Evolutionary conservation across 2,888 invertebrate genomes (phyloP).

Genomic region (Timandra comae): DNA sequence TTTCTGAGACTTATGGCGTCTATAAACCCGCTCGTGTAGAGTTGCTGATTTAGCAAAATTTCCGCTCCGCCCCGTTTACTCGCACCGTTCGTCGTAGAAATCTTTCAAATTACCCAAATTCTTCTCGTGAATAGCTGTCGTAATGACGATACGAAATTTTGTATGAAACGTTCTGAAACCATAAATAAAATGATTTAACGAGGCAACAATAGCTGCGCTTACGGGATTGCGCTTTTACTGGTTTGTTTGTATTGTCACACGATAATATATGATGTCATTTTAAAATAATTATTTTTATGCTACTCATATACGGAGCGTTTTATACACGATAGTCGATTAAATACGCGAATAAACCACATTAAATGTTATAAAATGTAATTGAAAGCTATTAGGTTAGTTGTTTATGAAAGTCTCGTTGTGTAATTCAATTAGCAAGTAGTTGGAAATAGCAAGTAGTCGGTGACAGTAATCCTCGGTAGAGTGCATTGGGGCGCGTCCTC

Average conservation of each 20-base stretch:
- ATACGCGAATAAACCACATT: too few species aligned
- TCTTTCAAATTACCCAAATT: conserved; percentile 63
- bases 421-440: conserved; percentile 33
- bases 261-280: conserved; percentile 14
- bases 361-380: too few species aligned
- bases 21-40: conserved; percentile 61
- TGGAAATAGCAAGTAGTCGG: conserved; percentile 53
- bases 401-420: background rate
- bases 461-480: conserved; percentile 57
- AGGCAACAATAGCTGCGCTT: conserved; percentile 28
- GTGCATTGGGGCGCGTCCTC: conserved; percentile 60
- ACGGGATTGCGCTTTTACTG: conserved; percentile 16
- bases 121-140: conserved; percentile 52
- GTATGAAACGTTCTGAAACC: conserved; percentile 40
- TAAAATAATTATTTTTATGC: conserved; percentile 10
- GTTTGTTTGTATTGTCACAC: conserved; percentile 14
- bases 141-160: conserved; percentile 50
- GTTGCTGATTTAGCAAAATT: conserved; percentile 66
- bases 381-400: conserved; percentile 10
- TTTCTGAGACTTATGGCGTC: conserved; percentile 62
- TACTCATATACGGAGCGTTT: conserved; percentile 2
- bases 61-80: conserved; percentile 28
- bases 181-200: conserved; percentile 51
- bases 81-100: conserved; percentile 36
- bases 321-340: too few species aligned